Conservation (phyloP, 2,797 vertebrate species). For the Rallus crepitans region DNA sequence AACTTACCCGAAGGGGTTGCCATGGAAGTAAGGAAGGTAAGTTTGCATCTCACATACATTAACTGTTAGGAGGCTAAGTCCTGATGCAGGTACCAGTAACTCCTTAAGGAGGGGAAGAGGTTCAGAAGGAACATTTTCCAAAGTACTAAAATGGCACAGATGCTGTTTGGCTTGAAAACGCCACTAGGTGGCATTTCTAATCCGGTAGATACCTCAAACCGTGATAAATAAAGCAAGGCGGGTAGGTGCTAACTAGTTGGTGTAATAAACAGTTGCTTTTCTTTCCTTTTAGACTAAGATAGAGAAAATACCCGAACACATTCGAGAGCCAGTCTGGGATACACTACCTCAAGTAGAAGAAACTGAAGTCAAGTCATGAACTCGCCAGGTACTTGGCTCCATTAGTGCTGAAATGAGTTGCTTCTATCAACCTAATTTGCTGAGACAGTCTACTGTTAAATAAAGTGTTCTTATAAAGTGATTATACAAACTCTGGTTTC, state of each 20-base stretch:
- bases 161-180: not conserved
- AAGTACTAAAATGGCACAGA: not conserved
- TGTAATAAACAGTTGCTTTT: not conserved
- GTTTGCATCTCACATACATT: not conserved
- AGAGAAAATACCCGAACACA: constrained; percentile 91
- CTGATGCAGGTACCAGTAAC: not conserved
- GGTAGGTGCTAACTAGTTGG: not conserved
- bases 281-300: constrained; percentile 83
- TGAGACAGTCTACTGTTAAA: not conserved
- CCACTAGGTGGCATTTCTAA: constrained; percentile 37
- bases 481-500: not conserved
- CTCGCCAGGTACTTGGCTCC: not conserved
- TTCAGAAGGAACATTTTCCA: not conserved
- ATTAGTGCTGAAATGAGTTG: not conserved
- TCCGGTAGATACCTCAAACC: not conserved
- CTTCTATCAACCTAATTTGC: not conserved
- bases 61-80: not conserved
- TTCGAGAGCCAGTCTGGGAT: constrained; percentile 89
- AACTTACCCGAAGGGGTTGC: constrained; percentile 97
- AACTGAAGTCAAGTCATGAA: constrained; percentile 50
- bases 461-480: constrained; percentile 18
- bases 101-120: not conserved
- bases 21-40: constrained; percentile 94
- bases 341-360: constrained; percentile 75
- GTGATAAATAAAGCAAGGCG: not conserved